Conservation (phyloP, 2,797 vertebrate genomes). For the Ispidina picta region DNA sequence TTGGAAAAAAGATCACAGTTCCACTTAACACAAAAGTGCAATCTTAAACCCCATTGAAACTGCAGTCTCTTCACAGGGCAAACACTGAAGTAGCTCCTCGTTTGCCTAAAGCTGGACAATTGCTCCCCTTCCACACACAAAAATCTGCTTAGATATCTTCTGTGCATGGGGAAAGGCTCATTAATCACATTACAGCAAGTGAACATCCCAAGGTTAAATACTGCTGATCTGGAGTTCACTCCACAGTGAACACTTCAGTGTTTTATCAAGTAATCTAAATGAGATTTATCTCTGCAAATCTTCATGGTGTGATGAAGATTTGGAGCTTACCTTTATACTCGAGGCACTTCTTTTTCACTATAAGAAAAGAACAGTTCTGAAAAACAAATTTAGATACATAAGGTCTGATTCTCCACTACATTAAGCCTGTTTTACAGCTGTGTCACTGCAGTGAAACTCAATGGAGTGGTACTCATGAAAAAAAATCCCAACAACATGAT, state of each 20-base stretch:
- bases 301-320: accelerated
- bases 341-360: not conserved
- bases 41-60: constrained; percentile 68
- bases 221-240: not conserved
- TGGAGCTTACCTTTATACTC: constrained; percentile 15
- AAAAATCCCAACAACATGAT: accelerated
- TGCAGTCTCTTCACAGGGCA: constrained; percentile 65
- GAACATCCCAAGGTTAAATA: constrained; percentile 65
- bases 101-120: constrained; percentile 59
- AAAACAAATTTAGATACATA: constrained; percentile 7
- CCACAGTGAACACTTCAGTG: not conserved
- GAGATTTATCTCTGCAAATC: constrained; percentile 14
- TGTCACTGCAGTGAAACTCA: constrained; percentile 23
- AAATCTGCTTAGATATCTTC: constrained; percentile 47
- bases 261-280: constrained; percentile 21
- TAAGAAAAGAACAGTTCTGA: not conserved
- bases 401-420: constrained; percentile 20
- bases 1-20: constrained; percentile 64
- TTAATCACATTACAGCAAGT: constrained; percentile 62
- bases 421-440: constrained; percentile 40
- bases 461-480: not conserved
- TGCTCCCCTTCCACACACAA: constrained; percentile 43
- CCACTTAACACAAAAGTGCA: constrained; percentile 68
- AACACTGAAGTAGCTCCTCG: constrained; percentile 56
- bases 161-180: constrained; percentile 46